Percentiles rank a stretch among this genome's conserved stretches.
Evolutionary conservation across 64 coral and sea anemone species (phyloP).

Genomic region (Stichodactyla helianthus): DNA sequence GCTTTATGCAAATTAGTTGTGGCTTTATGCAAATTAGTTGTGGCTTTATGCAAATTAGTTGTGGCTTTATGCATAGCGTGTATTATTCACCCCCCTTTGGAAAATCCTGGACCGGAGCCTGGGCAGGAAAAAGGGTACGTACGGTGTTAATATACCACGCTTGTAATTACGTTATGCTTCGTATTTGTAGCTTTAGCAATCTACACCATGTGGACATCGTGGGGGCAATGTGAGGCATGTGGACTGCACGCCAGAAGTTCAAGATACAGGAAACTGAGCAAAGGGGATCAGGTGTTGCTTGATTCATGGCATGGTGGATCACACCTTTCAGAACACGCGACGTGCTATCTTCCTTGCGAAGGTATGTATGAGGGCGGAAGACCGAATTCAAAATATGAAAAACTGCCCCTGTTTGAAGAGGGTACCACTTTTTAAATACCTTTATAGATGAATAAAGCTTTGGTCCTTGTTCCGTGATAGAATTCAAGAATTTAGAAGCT

Average conservation of each 20-base stretch:
- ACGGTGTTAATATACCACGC: neutral
- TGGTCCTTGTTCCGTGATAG: too few relatives aligned
- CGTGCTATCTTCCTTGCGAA: slow-evolving; percentile 30
- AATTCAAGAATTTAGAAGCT: too few relatives aligned
- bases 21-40: too few relatives aligned
- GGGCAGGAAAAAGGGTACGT: too few relatives aligned
- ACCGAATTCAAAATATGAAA: neutral
- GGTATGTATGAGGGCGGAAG: slow-evolving; percentile 1
- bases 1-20: too few relatives aligned
- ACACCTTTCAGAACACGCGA: neutral
- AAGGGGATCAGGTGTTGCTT: neutral
- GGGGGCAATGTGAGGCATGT: slow-evolving; percentile 39
- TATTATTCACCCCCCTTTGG: too few relatives aligned
- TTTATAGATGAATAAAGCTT: too few relatives aligned
- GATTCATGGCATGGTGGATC: neutral
- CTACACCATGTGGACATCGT: slow-evolving; percentile 39
- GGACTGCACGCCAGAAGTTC: slow-evolving; percentile 20
- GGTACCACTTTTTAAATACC: too few relatives aligned
- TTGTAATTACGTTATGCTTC: neutral
- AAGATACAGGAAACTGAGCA: neutral
- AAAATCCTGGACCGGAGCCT: too few relatives aligned
- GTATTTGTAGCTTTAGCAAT: slow-evolving; percentile 8
- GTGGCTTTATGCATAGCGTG: too few relatives aligned
- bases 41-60: too few relatives aligned
- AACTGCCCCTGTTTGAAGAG: too few relatives aligned